Conservation (phyloP, 2,113 vertebrate species). For the Rutilus rutilus region DNA sequence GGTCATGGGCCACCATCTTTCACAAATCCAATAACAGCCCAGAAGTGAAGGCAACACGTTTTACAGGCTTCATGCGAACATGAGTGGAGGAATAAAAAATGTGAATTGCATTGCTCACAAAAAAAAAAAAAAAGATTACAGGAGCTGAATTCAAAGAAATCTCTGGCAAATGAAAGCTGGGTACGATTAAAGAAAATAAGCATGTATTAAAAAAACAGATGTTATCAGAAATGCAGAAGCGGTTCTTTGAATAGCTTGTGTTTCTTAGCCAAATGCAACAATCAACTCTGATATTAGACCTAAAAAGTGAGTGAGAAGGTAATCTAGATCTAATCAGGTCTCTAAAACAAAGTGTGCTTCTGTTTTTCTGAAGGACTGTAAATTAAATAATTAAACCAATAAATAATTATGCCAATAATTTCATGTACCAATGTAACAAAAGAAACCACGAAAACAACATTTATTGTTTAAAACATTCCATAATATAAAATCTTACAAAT, state of each 20-base stretch:
- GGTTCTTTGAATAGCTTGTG: conserved; percentile 9
- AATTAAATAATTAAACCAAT: not conserved
- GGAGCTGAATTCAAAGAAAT: conserved; percentile 34
- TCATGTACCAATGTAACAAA: not conserved
- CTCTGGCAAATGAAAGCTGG: conserved; percentile 10
- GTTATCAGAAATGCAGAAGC: conserved; percentile 41
- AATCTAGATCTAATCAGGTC: conserved; percentile 39
- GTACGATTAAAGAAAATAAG: conserved; percentile 33
- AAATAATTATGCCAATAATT: not conserved
- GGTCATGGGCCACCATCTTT: conserved; percentile 53
- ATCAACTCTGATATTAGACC: conserved; percentile 24
- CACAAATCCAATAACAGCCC: conserved; percentile 54
- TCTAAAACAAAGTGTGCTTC: not conserved
- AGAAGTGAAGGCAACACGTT: conserved; percentile 32
- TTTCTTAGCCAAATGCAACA: conserved; percentile 30
- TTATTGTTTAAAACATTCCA: not conserved
- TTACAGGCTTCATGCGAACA: conserved; percentile 35
- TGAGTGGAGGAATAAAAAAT: conserved; percentile 31
- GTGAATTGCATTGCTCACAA: not conserved
- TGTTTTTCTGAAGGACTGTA: conserved; percentile 9
- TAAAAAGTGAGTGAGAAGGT: conserved; percentile 31
- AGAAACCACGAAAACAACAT: not conserved
- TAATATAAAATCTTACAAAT: not conserved
- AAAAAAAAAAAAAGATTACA: conserved; percentile 24
- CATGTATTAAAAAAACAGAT: conserved; percentile 38